Evolutionary conservation across 2,888 invertebrate genomes (phyloP).

Genomic region (Caenorhabditis afra): DNA sequence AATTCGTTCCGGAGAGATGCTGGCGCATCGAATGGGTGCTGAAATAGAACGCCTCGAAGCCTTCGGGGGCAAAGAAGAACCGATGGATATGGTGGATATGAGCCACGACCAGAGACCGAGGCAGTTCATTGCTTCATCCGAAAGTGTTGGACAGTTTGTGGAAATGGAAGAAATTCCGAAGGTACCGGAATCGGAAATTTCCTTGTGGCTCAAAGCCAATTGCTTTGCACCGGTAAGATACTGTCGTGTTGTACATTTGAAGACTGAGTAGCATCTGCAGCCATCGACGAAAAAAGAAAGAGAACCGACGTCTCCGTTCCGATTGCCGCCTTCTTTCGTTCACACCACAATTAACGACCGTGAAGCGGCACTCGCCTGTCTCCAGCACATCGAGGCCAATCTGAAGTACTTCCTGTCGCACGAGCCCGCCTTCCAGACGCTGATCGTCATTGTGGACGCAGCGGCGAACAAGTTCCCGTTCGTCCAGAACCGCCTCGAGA

Average conservation of each 20-base stretch:
- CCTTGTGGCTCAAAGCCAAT: constrained; percentile 41
- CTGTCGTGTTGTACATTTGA: too few species aligned
- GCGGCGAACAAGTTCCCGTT: constrained; percentile 47
- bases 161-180: neutral
- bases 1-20: constrained; percentile 17
- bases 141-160: neutral
- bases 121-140: neutral
- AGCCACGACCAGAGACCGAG: neutral
- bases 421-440: constrained; percentile 54
- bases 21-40: constrained; percentile 13
- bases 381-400: constrained; percentile 49
- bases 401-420: constrained; percentile 63
- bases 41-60: constrained; percentile 17
- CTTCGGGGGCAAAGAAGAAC: constrained; percentile 20
- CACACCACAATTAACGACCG: constrained; percentile 38
- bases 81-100: constrained; percentile 28
- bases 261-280: constrained; percentile 10
- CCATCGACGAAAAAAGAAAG: constrained; percentile 2
- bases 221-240: constrained; percentile 7
- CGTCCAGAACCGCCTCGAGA: constrained; percentile 46
- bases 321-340: constrained; percentile 37
- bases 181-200: constrained; percentile 22
- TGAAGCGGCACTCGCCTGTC: constrained; percentile 24
- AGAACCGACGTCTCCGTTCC: constrained; percentile 10
- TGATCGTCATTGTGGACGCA: constrained; percentile 44